Evolutionary conservation across 2,113 vertebrate species (phyloP).

Genomic region (Oceanites oceanicus): DNA sequence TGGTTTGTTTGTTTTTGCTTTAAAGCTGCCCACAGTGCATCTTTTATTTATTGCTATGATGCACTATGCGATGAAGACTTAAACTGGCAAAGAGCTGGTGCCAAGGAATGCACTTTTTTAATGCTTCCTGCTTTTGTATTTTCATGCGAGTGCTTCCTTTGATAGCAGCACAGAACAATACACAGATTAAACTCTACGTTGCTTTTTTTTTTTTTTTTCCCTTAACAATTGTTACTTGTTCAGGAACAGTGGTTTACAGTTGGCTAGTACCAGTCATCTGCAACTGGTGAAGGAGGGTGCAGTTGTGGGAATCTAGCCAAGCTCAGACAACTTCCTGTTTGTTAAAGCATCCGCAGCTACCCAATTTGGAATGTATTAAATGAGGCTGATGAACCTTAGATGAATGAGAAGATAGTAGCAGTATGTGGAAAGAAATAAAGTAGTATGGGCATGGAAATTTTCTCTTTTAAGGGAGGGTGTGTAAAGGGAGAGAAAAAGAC

Average conservation of each 20-base stretch:
- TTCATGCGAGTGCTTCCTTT: constrained; percentile 53
- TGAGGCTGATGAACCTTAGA: not conserved
- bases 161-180: constrained; percentile 58
- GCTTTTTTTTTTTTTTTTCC: too few relatives aligned
- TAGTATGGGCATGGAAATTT: not conserved
- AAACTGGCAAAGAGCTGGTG: not conserved
- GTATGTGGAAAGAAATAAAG: not conserved
- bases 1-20: not conserved
- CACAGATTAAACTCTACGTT: not conserved
- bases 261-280: constrained; percentile 63
- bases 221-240: constrained; percentile 62
- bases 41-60: not conserved
- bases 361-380: not conserved
- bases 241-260: constrained; percentile 53
- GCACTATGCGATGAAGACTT: not conserved
- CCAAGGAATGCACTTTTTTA: not conserved
- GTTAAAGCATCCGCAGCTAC: not conserved
- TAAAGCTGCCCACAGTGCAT: not conserved
- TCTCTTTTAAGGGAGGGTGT: not conserved
- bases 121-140: constrained; percentile 63
- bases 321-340: constrained; percentile 28
- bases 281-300: not conserved
- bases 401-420: not conserved
- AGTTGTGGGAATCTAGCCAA: constrained; percentile 25
- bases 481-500: not conserved